Base-by-base conservation (phyloP, 2,113 vertebrate species). In the Leptodactylus fuscus region DNA sequence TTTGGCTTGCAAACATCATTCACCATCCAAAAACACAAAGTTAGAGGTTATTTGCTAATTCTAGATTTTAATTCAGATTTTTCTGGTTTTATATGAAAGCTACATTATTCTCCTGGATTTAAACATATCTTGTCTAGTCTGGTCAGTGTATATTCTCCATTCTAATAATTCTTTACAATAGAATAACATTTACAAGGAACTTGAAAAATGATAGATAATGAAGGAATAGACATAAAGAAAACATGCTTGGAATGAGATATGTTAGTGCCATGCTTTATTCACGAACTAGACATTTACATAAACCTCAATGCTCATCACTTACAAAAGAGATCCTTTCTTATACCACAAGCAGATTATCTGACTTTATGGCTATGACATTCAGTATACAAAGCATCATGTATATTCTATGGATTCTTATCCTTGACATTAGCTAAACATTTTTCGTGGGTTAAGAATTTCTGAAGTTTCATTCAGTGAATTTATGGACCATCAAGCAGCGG, bases 311-410 rank as follows among this genome's bases (percentile, higher is more conserved):
- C 74, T 32, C 9, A 15, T 34, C 16, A 16, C 13, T 34, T 36
- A 53, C 74, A 51, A 53, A 77, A 18, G 29, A 51, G 24, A 53
- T 78, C 75, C 32, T 78, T 55, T 78, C 4, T 36, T 38, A 36
- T 13, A 36, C 4, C 34, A n/a, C 29, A 29, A 36, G 75, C 32
- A 13, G 46, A 78, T 48, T n/a, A 36, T 18, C 29, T 53, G 27
- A 32, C 48, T 77, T 38, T 49, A 78, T 78, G 48, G 11, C 18
- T 78, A 11, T 78, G 49, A 78, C 49, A 78, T 78, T 78, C 48
- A n/a, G 32, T 32, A 55, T 36, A 53, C 4, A 77, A 51, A 51
- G n/a, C 46, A 48, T 75, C 15, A 29, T 12, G 16, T 7, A 18
- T 8, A 49, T 46, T 73, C n/a, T 73, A 16, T 48, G 12, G 29